Conservation (phyloP, 2,113 vertebrate species). For the Prionailurus bengalensis region DNA sequence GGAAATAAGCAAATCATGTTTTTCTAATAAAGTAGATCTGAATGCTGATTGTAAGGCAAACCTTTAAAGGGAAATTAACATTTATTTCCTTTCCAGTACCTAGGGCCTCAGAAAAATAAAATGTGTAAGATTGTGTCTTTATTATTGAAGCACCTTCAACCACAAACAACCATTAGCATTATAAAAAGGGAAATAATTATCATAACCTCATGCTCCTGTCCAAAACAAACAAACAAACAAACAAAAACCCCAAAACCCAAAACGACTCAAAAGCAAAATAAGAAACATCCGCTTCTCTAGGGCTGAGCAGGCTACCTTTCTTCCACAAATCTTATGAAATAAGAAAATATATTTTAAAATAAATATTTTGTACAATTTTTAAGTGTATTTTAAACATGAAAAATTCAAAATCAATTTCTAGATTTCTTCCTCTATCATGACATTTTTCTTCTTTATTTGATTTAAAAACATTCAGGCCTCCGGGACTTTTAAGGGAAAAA, state of each 20-base stretch:
- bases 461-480: constrained; percentile 46
- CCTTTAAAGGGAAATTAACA: constrained; percentile 29
- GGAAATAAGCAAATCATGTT: constrained; percentile 4
- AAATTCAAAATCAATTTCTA: constrained; percentile 6
- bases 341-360: constrained; percentile 6
- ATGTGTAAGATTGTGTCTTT: neutral
- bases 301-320: neutral
- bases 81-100: constrained; percentile 43
- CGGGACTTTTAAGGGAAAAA: neutral
- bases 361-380: neutral
- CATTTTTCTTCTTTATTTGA: constrained; percentile 43
- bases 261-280: constrained; percentile 11
- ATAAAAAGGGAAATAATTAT: constrained; percentile 11
- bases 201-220: neutral
- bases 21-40: constrained; percentile 23
- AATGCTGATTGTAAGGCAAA: neutral
- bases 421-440: constrained; percentile 10
- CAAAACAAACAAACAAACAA: neutral
- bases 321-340: constrained; percentile 8
- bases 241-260: too few relatives aligned
- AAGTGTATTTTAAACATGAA: neutral
- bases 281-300: neutral
- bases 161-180: neutral
- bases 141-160: constrained; percentile 38
- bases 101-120: neutral